Conservation (phyloP, 2,113 vertebrate genomes). For the Cranoglanis bouderius region DNA sequence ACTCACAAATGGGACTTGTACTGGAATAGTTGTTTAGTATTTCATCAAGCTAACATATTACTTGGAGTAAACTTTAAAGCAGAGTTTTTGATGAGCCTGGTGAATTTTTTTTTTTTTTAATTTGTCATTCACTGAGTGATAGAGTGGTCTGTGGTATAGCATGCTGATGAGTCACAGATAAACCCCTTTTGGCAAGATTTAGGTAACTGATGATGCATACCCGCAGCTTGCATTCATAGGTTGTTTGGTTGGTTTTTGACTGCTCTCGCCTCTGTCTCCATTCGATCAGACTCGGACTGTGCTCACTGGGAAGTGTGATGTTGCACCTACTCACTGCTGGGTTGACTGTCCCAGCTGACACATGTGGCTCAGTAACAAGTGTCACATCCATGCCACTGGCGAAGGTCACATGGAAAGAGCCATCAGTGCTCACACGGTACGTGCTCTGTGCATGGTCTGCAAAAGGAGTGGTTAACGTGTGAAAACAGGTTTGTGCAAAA, state of each 20-base stretch:
- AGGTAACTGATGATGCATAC: conserved; percentile 66
- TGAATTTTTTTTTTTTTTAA: neutral
- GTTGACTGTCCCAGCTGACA: conserved; percentile 82
- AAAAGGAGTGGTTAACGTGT: conserved; percentile 30
- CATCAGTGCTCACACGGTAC: conserved; percentile 88
- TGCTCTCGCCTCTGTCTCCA: conserved; percentile 93
- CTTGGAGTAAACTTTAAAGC: neutral
- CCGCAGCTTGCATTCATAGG: conserved; percentile 89
- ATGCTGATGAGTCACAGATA: neutral
- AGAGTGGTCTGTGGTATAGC: conserved; percentile 21
- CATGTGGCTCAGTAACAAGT: conserved; percentile 86
- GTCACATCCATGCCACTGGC: conserved; percentile 94
- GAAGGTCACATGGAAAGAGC: conserved; percentile 87
- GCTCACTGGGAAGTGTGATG: conserved; percentile 91
- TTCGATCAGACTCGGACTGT: conserved; percentile 90
- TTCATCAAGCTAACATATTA: neutral
- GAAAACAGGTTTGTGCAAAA: neutral
- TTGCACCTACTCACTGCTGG: conserved; percentile 91
- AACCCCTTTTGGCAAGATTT: neutral
- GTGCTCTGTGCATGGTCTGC: conserved; percentile 91
- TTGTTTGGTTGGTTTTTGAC: conserved; percentile 88
- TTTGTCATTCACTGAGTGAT: neutral
- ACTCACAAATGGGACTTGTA: neutral
- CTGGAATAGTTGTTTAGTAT: neutral
- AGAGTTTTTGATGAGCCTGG: neutral